These are phyloP conservation scores for Notospermus geniculatus DNA, from an alignment of 1,140 invertebrate genomes.

Conservation along the genomic window DNA sequence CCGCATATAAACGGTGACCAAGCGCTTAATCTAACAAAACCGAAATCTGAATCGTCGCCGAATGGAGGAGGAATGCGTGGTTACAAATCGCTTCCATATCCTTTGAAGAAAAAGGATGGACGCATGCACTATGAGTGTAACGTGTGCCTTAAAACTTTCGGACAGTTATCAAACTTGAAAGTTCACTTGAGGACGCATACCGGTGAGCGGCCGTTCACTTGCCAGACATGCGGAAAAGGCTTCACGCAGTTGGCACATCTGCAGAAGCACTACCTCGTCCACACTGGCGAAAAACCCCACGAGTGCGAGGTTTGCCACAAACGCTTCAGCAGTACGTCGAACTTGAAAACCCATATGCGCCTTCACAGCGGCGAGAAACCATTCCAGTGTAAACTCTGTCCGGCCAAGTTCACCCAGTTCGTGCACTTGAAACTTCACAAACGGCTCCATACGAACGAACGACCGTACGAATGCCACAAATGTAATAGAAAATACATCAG, in stretches of 20 bases:
- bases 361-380: constrained; percentile 79
- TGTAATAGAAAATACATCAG: constrained; percentile 97
- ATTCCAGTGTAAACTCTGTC: constrained; percentile 85
- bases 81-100: constrained; percentile 93
- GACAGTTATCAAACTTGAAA: constrained; percentile 97
- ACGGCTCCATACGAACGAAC: constrained; percentile 93
- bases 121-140: constrained; percentile 99
- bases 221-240: constrained; percentile 63
- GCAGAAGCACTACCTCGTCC: constrained; percentile 70
- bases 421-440: constrained; percentile 97
- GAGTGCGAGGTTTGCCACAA: constrained; percentile 98
- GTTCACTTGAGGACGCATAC: constrained; percentile 97
- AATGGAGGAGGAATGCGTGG: constrained; percentile 62
- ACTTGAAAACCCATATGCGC: constrained; percentile 96
- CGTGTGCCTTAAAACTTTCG: constrained; percentile 97
- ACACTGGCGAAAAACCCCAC: constrained; percentile 96
- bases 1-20: constrained; percentile 27
- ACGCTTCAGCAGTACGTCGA: constrained; percentile 94
- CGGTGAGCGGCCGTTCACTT: constrained; percentile 96
- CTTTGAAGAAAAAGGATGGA: constrained; percentile 95
- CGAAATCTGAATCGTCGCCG: constrained; percentile 22
- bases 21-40: constrained; percentile 41
- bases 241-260: constrained; percentile 56
- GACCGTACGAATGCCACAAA: constrained; percentile 93
- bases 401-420: constrained; percentile 97